Base-by-base conservation (phyloP, 2,888 invertebrate genomes). In the Epinotia bilunana region DNA sequence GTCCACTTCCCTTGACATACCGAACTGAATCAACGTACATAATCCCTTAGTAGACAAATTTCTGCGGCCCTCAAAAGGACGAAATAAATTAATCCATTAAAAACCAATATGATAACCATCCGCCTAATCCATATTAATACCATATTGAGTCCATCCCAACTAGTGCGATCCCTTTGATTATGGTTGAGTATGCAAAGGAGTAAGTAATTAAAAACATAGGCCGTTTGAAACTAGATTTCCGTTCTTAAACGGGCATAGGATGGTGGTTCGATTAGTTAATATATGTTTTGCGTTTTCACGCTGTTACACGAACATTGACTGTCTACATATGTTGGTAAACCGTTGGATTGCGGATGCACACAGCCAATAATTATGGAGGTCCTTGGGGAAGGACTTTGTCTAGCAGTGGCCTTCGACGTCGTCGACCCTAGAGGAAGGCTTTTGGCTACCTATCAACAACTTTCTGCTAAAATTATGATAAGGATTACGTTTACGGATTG, bases 161-260 rank as follows among this genome's bases (percentile, higher is more conserved):
- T 87, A 86, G 83, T 84, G 83, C 83, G 84, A 85, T 85, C 84
- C 74, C 73, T 79, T 81, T 84, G 86, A 86, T 87, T 80, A 89
- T 89, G 88, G 88, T 86, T 85, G 80, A 82, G 83, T 55, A 57
- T 58, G 72, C 73, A 72, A 61, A 43, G 73, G 80, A 86, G 87
- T 91, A 90, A 86, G 87, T 91, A 90, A 91, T 91, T 91, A 91
- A 90, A 90, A 91, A 89, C 86, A 89, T 89, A 89, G 83, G 79
- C 81, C 82, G 76, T 80, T 72, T 72, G 67, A 72, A 49, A 16
- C 13, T 60, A 61, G 53, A 20, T 49, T 61, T 18, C 13, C 60
- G 46, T 18, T 28, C 20, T 5, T 5, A 46, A 12, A 43, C 4
- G 43, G 63, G n/a, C n/a, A 7, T 16, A 43, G 18, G 43, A 5